Conservation (phyloP, 2,113 vertebrate genomes). For the Fulica atra region DNA sequence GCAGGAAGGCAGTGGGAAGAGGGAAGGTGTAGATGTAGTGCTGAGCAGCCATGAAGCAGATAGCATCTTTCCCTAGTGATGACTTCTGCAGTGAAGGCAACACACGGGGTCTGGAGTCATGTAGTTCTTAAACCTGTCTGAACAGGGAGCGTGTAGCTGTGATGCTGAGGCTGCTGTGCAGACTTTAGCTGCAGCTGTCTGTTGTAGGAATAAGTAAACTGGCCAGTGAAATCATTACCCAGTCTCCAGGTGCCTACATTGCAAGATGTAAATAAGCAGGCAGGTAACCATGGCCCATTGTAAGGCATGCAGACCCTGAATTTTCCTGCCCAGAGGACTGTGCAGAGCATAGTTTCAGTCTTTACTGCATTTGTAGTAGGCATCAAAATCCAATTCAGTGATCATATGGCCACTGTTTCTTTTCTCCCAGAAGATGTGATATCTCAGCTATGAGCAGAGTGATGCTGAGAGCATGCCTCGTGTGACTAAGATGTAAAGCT, state of each 20-base stretch:
- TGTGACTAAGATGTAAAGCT: background rate
- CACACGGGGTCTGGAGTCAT: background rate
- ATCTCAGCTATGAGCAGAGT: background rate
- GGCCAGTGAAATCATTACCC: background rate
- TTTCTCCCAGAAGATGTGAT: background rate
- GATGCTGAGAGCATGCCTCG: background rate
- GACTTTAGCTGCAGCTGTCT: background rate
- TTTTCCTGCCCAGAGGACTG: background rate
- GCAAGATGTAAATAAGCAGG: no score
- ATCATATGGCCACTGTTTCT: background rate
- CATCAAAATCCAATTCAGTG: background rate
- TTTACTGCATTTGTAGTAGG: background rate
- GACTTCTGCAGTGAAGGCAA: background rate
- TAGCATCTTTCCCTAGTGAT: background rate
- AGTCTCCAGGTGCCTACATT: fast-evolving
- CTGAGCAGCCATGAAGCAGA: background rate
- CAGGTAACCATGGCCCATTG: background rate
- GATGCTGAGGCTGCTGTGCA: background rate
- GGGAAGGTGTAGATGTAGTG: background rate
- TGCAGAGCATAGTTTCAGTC: background rate
- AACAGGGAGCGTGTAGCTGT: background rate
- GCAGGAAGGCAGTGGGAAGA: background rate
- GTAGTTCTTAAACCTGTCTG: background rate
- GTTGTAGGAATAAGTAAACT: background rate
- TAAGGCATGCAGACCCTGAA: background rate